These are phyloP conservation scores for Bombus difficillimus DNA, from an alignment of 1,140 invertebrate genomes.

Conservation along the genomic window DNA sequence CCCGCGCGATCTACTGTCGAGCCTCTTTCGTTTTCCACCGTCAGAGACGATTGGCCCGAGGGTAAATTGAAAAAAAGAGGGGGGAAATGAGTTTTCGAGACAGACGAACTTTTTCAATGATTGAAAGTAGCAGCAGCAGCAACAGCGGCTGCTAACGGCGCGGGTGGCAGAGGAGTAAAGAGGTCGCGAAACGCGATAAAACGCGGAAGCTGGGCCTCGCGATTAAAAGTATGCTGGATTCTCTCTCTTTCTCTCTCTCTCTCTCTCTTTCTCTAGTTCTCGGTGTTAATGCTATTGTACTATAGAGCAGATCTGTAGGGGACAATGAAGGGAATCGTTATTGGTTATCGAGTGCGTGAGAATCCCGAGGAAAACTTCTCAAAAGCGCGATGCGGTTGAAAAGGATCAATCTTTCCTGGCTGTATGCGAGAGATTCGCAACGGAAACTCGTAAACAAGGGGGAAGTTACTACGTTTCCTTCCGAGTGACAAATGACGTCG, in stretches of 20 bases:
- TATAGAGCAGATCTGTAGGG: background rate
- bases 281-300: background rate
- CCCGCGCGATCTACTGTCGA: background rate
- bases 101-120: constrained; percentile 53
- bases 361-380: background rate
- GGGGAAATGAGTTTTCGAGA: constrained; percentile 45
- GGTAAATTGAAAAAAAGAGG: constrained; percentile 43
- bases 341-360: background rate
- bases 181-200: background rate
- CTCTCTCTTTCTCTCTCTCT: background rate
- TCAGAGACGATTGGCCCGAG: constrained; percentile 44
- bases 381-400: background rate
- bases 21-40: background rate
- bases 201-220: background rate
- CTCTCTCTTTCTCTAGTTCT: background rate
- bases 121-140: constrained; percentile 40
- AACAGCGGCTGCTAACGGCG: background rate
- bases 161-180: background rate
- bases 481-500: too few species aligned
- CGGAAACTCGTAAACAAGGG: background rate
- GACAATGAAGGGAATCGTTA: background rate
- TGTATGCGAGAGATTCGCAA: background rate
- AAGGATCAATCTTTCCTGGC: background rate
- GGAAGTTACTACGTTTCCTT: background rate
- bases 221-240: constrained; percentile 15